A percentile compares a stretch with the other conserved stretches of the same genome.
phyloP scores from a whole-genome alignment of 2,888 invertebrate genomes.

The Zygaena filipendulae region DNA sequence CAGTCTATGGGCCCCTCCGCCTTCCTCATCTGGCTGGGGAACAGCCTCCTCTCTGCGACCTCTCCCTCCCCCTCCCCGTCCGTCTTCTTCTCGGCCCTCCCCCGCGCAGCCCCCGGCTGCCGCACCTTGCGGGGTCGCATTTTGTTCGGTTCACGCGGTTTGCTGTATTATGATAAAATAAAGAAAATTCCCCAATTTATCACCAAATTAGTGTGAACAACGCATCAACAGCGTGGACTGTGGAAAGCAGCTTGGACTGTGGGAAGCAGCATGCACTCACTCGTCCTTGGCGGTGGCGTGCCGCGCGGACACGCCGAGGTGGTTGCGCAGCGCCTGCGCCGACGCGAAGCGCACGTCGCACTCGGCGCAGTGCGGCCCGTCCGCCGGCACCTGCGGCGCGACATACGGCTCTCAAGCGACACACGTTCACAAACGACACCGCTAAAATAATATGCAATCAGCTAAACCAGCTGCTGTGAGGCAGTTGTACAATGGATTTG shows the following conservation, averaged over 20 bases:
- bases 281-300: slow-evolving; percentile 28
- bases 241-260: not conserved
- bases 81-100: slow-evolving; percentile 24
- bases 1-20: slow-evolving; percentile 46
- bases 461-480: too few relatives aligned
- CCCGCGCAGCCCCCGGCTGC: slow-evolving; percentile 23
- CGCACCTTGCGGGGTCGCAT: slow-evolving; percentile 23
- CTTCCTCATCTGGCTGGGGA: slow-evolving; percentile 32
- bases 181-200: too few relatives aligned
- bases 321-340: slow-evolving; percentile 32
- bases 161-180: slow-evolving; percentile 13
- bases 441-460: not conserved
- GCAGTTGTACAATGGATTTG: too few relatives aligned
- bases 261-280: slow-evolving; percentile 18
- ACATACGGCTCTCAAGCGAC: too few relatives aligned
- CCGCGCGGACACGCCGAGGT: slow-evolving; percentile 38
- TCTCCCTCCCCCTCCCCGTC: slow-evolving; percentile 19
- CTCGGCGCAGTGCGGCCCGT: slow-evolving; percentile 42
- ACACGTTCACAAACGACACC: too few relatives aligned
- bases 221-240: not conserved
- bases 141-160: slow-evolving; percentile 25
- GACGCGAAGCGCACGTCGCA: slow-evolving; percentile 44
- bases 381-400: slow-evolving; percentile 41
- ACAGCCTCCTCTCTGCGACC: slow-evolving; percentile 23
- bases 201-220: not conserved